phyloP scores from a whole-genome alignment of 2,113 vertebrate species.

The Nesogale talazaci region DNA sequence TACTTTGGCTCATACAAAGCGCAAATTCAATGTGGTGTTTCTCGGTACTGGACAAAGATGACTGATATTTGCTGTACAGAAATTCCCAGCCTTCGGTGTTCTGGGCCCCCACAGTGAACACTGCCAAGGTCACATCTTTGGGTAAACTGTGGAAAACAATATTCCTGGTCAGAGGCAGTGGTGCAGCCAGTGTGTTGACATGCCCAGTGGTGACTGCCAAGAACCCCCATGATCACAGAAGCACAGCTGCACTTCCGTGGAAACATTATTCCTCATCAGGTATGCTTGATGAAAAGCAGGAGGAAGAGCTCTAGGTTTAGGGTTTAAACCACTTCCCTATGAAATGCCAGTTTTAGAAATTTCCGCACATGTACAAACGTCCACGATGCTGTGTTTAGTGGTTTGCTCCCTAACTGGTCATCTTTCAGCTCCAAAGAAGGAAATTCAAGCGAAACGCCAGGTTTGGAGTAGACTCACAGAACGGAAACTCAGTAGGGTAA shows the following conservation, averaged over 20 bases:
- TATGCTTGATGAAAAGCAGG: constrained; percentile 16
- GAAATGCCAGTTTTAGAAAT: constrained; percentile 31
- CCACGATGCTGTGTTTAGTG: neutral
- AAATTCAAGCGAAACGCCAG: constrained; percentile 18
- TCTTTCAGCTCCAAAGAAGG: neutral
- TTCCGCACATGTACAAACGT: neutral
- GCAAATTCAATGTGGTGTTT: constrained; percentile 88
- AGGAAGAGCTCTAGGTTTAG: neutral
- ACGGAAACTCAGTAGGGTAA: neutral
- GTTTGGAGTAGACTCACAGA: neutral
- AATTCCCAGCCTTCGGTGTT: constrained; percentile 92
- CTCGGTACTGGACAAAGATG: constrained; percentile 85
- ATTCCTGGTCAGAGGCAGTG: neutral
- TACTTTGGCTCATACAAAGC: constrained; percentile 84
- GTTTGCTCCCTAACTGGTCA: neutral
- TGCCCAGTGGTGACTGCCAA: neutral
- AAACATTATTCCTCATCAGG: neutral
- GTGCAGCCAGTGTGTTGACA: neutral
- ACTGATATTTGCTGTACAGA: constrained; percentile 90
- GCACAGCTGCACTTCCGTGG: neutral
- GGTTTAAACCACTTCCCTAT: constrained; percentile 14
- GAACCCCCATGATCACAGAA: neutral
- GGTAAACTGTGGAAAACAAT: constrained; percentile 87
- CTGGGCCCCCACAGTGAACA: constrained; percentile 90
- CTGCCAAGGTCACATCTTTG: constrained; percentile 89